Evolutionary conservation across 2,888 invertebrate species (phyloP), one percentile per base, ranked within the genome.

Genomic region (Eretmocerus hayati): DNA sequence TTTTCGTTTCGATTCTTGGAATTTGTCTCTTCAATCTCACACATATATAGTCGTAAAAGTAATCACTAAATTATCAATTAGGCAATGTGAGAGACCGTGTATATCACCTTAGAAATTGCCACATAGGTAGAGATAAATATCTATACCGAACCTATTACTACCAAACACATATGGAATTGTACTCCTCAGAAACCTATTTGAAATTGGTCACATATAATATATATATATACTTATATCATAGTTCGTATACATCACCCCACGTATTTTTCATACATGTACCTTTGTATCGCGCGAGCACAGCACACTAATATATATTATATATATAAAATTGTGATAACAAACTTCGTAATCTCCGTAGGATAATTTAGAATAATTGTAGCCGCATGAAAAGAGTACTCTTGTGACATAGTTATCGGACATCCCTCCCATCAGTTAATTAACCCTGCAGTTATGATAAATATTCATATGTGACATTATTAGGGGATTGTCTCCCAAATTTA

Each of bases 281-380:
- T 48, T 33, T 39, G 38, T 36, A 36, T 30, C 42, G 45, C 37
- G 48, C 26, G 45, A 42, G 45, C 52, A 48, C 52, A 31, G 42
- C 52, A 42, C 52, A 48, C 22, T 46, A 22, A 16, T 39, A 46
- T 26, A 40, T 36, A 42, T n/a, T n/a, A n/a, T 19, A 33, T 21
- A 43, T 26, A 32, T 5, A 33, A 36, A 30, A 23, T 50, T 43
- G 33, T 18, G 40, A 48, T 35, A 48, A 48, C 31, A 44, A 31
- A 41, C 42, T 35, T 23, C 44, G 40, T 48, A 46, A 42, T 39
- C 15, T 38, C 26, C 15, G 44, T 47, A 47, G 51, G 42, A 38
- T 54, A 50, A 50, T 49, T 53, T 56, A 56, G 56, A 54, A 42
- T 54, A 52, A 52, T 41, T 48, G 48, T 52, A 56, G 52, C 46